phyloP scores from a whole-genome alignment of 2,888 invertebrate species.

The Scaptomyza reducta region DNA sequence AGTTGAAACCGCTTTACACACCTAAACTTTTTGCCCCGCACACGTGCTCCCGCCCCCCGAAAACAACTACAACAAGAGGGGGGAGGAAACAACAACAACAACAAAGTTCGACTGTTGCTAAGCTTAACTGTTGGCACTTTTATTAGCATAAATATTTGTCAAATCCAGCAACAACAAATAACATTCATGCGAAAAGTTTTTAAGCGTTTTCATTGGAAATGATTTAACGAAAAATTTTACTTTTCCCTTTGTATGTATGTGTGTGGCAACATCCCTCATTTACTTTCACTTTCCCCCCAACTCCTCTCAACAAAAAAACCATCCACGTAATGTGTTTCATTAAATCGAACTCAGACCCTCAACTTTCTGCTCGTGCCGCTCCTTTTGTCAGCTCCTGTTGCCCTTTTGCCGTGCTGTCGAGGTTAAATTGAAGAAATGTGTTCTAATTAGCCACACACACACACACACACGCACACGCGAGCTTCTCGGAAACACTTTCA shows the following conservation, averaged over 20 bases:
- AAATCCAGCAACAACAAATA: slow-evolving; percentile 57
- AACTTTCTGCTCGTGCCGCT: slow-evolving; percentile 12
- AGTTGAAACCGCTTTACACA: slow-evolving; percentile 44
- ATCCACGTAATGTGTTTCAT: slow-evolving; percentile 58
- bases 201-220: slow-evolving; percentile 73
- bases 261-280: slow-evolving; percentile 35
- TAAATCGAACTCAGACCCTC: slow-evolving; percentile 61
- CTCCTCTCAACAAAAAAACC: neutral
- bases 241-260: slow-evolving; percentile 10
- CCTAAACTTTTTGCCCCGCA: slow-evolving; percentile 43
- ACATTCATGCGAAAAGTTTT: slow-evolving; percentile 72
- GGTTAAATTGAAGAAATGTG: slow-evolving; percentile 79
- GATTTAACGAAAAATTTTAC: slow-evolving; percentile 65
- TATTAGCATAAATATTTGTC: slow-evolving; percentile 79
- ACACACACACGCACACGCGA: slow-evolving; percentile 57
- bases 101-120: slow-evolving; percentile 50
- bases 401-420: slow-evolving; percentile 37
- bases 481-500: slow-evolving; percentile 20
- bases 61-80: slow-evolving; percentile 22
- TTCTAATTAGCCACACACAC: slow-evolving; percentile 76
- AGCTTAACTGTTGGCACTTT: slow-evolving; percentile 59
- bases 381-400: slow-evolving; percentile 48
- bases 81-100: too few relatives aligned
- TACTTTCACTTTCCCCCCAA: neutral
- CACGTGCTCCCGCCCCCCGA: slow-evolving; percentile 19